Base-by-base conservation (phyloP, 1,140 invertebrate species). In the Drosophila athabasca region DNA sequence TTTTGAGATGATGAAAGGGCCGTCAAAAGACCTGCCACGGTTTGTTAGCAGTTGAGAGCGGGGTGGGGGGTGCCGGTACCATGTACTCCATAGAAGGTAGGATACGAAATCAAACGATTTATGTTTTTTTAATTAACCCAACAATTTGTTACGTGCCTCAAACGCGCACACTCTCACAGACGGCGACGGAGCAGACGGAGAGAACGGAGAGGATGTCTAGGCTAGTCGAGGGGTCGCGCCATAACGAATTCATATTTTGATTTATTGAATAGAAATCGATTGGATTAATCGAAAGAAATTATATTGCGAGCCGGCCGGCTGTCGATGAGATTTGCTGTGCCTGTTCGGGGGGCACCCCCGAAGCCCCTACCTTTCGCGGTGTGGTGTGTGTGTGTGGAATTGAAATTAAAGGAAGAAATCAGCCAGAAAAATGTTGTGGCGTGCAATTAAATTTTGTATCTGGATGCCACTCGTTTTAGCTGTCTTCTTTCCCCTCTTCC, bases 101-200 rank as follows among this genome's bases (percentile, higher is more conserved):
- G 64, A 76, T 69, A 61, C 69, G 73, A 87, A 88, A 81, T 85
- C 76, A 82, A 90, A 90, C 89, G 83, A 90, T 90, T 90, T 90
- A 90, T 90, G 89, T 79, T 90, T 90, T 90, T 90, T 90, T 90
- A 90, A 90, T 90, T 90, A 90, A 90, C 89, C 89, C 73, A 80
- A 76, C 89, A 89, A 90, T 90, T 90, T 90, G 89, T 90, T 90
- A 90, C 89, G 89, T 87, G 79, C 82, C 78, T 90, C 87, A 90
- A 85, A 82, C 82, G 72, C 62, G 65, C 74, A 74, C 69, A 55
- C 74, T 61, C 67, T 46, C 59, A 53, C 58, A 74, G 41, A 44
- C 15, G 50, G 17, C 17, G 13, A 62, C 29, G 54, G 41, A 54
- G 17, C 26, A 70, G 41, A 41, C 24, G 50, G 15, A 53, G 17